These are phyloP conservation scores for Papilio helenus DNA, from an alignment of 1,140 invertebrate genomes.

Conservation along the genomic window DNA sequence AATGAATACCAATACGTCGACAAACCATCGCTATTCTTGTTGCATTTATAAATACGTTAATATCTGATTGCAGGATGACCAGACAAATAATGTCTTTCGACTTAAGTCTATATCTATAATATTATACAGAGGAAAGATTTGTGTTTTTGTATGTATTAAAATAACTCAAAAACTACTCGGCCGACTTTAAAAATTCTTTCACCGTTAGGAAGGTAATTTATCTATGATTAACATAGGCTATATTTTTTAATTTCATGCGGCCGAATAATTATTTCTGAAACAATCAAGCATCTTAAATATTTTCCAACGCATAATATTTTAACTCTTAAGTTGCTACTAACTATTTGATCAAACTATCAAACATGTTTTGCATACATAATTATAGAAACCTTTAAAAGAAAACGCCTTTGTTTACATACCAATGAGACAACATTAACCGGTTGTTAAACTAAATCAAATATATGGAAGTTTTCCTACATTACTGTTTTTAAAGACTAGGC, in stretches of 20 bases:
- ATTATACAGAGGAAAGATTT: too few species aligned
- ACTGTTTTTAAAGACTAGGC: background rate
- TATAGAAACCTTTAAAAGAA: background rate
- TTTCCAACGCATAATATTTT: background rate
- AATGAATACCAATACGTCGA: constrained; percentile 47
- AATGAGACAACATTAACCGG: constrained; percentile 11
- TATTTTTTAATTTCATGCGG: too few species aligned
- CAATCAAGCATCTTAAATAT: background rate
- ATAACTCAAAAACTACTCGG: too few species aligned
- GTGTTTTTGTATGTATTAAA: too few species aligned
- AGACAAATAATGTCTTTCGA: background rate
- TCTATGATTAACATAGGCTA: too few species aligned
- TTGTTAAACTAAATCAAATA: constrained; percentile 4
- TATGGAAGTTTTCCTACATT: background rate
- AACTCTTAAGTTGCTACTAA: background rate
- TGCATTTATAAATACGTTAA: background rate
- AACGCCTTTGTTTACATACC: background rate
- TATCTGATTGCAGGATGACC: background rate
- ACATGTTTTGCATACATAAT: constrained; percentile 3
- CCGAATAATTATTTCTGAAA: too few species aligned
- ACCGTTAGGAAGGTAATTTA: too few species aligned
- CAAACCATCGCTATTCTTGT: constrained; percentile 29
- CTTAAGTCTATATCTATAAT: too few species aligned
- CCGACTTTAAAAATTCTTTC: too few species aligned
- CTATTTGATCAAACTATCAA: background rate